phyloP scores from a whole-genome alignment of 1,140 invertebrate genomes.

The Diabrotica undecimpunctata region DNA sequence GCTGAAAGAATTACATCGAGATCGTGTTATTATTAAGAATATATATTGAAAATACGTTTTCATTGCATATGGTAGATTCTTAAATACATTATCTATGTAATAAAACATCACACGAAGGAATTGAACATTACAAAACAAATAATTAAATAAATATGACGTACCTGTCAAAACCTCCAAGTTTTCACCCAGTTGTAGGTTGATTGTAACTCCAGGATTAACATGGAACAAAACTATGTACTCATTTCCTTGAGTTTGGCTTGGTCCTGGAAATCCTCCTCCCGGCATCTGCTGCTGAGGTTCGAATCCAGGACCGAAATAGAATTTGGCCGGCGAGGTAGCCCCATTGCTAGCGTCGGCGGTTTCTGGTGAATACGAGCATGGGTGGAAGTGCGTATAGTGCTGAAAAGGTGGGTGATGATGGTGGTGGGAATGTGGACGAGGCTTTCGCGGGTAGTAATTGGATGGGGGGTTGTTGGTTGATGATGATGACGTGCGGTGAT shows the following conservation, averaged over 20 bases:
- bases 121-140: too few species aligned
- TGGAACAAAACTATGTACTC: conserved; percentile 66
- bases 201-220: conserved; percentile 66
- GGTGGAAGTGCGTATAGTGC: conserved; percentile 46
- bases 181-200: conserved; percentile 63
- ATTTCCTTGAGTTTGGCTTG: conserved; percentile 38
- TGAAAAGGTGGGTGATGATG: conserved; percentile 39
- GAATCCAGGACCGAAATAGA: conserved; percentile 53
- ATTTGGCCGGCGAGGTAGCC: conserved; percentile 44
- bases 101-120: too few species aligned
- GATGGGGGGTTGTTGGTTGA: conserved; percentile 11
- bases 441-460: conserved; percentile 24
- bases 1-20: too few species aligned
- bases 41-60: too few species aligned
- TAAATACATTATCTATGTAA: too few species aligned
- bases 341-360: conserved; percentile 25
- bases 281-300: conserved; percentile 47
- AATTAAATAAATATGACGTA: conserved; percentile 40
- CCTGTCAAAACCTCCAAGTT: conserved; percentile 64
- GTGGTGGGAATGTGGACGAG: conserved; percentile 34
- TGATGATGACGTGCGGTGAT: conserved; percentile 25
- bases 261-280: conserved; percentile 28
- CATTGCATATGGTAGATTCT: too few species aligned
- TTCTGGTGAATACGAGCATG: conserved; percentile 44
- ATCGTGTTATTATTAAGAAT: too few species aligned